phyloP scores from a whole-genome alignment of 2,888 invertebrate species.

The Acanthosepion pharaonis region DNA sequence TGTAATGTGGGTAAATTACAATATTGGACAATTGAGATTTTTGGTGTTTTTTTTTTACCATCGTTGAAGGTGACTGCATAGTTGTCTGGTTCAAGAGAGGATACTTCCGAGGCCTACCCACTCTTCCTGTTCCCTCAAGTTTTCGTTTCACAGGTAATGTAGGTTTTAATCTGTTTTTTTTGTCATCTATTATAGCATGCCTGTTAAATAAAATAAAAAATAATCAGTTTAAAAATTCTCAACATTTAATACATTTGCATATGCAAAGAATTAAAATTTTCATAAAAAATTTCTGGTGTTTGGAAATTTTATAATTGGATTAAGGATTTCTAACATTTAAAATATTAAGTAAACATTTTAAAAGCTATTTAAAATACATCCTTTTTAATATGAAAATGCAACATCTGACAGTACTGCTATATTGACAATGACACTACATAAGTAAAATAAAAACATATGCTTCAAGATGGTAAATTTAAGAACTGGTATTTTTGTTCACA shows the following conservation, averaged over 20 bases:
- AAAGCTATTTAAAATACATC: no score
- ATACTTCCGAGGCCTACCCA: conserved; percentile 45
- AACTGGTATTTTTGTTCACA: neutral
- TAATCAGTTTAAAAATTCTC: neutral
- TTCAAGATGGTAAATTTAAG: neutral
- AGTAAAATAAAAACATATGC: no score
- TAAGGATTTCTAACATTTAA: no score
- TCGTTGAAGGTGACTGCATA: conserved; percentile 49
- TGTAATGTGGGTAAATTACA: no score
- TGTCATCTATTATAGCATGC: conserved; percentile 37
- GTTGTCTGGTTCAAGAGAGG: conserved; percentile 45
- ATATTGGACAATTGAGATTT: no score
- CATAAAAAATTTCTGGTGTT: no score
- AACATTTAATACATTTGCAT: no score
- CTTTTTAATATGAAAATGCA: no score
- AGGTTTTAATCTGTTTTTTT: conserved; percentile 38
- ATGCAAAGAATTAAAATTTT: no score
- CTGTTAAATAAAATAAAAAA: neutral
- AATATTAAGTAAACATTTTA: no score
- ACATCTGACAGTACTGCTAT: neutral
- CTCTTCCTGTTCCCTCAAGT: conserved; percentile 44
- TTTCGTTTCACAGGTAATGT: conserved; percentile 47
- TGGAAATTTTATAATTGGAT: no score
- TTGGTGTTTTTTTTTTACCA: conserved; percentile 50
- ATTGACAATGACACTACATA: neutral